These are phyloP conservation scores for Notospermus geniculatus DNA, from an alignment of 1,140 invertebrate genomes.

Conservation along the genomic window DNA sequence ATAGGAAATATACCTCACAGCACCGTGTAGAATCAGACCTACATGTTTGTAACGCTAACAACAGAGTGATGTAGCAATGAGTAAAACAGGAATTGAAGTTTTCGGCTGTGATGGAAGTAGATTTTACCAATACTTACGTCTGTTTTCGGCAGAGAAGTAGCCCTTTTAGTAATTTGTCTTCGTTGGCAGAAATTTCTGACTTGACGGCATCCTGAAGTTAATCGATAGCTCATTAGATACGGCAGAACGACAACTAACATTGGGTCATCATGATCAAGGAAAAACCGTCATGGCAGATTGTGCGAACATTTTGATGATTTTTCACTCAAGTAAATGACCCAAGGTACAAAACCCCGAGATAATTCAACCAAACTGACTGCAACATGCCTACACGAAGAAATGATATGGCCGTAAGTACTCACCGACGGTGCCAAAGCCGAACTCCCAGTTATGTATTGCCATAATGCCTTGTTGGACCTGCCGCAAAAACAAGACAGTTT, in stretches of 20 bases:
- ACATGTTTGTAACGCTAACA: conserved; percentile 11
- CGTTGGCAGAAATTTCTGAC: conserved; percentile 39
- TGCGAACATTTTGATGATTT: not conserved
- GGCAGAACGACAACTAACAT: too few species aligned
- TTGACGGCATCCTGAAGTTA: conserved; percentile 40
- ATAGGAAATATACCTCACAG: too few species aligned
- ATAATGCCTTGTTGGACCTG: conserved; percentile 7
- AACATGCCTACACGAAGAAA: not conserved
- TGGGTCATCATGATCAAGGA: too few species aligned
- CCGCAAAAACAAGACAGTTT: not conserved
- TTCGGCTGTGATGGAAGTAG: not conserved
- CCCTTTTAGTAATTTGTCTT: conserved; percentile 39
- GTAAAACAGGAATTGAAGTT: not conserved
- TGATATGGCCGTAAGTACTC: too few species aligned
- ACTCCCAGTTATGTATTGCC: conserved; percentile 4
- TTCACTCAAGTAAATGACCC: not conserved
- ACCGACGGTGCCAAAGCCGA: not conserved
- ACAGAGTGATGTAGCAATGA: conserved; percentile 10
- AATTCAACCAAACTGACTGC: not conserved
- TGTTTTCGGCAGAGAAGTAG: conserved; percentile 39
- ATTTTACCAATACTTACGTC: conserved; percentile 24
- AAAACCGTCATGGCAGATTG: too few species aligned
- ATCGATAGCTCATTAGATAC: too few species aligned
- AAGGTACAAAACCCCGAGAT: not conserved
- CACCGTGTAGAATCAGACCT: too few species aligned